phyloP scores from a whole-genome alignment of 2,888 invertebrate species.

The Catotricha subobsoleta region DNA sequence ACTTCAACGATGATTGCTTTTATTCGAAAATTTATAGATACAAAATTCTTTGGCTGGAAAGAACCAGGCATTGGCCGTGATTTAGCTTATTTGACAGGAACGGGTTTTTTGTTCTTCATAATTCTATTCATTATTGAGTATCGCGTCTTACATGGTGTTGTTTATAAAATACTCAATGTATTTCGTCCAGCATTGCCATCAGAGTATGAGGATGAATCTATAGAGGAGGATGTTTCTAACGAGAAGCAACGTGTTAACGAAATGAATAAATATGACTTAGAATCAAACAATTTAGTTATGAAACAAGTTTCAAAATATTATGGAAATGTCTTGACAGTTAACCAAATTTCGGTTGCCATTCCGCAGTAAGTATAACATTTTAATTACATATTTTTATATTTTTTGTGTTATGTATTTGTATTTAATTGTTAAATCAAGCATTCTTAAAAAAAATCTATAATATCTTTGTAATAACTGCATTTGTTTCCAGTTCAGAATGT shows the following conservation, averaged over 20 bases:
- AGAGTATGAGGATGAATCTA: slow-evolving; percentile 21
- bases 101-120: slow-evolving; percentile 39
- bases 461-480: neutral
- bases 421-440: neutral
- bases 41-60: slow-evolving; percentile 44
- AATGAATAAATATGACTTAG: slow-evolving; percentile 24
- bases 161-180: slow-evolving; percentile 16
- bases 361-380: neutral
- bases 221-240: slow-evolving; percentile 37
- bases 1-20: too few species aligned
- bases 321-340: slow-evolving; percentile 55
- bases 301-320: slow-evolving; percentile 58
- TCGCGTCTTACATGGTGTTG: slow-evolving; percentile 24
- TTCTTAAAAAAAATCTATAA: neutral
- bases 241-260: slow-evolving; percentile 34
- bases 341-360: slow-evolving; percentile 44
- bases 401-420: neutral
- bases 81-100: slow-evolving; percentile 37
- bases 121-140: slow-evolving; percentile 45
- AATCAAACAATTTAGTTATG: slow-evolving; percentile 37
- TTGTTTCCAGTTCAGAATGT: slow-evolving; percentile 41
- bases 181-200: slow-evolving; percentile 13
- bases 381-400: neutral
- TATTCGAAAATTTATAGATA: slow-evolving; percentile 4
- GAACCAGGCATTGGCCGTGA: slow-evolving; percentile 53